phyloP scores from a whole-genome alignment of 2,797 vertebrate genomes.

The Perodicticus potto region DNA sequence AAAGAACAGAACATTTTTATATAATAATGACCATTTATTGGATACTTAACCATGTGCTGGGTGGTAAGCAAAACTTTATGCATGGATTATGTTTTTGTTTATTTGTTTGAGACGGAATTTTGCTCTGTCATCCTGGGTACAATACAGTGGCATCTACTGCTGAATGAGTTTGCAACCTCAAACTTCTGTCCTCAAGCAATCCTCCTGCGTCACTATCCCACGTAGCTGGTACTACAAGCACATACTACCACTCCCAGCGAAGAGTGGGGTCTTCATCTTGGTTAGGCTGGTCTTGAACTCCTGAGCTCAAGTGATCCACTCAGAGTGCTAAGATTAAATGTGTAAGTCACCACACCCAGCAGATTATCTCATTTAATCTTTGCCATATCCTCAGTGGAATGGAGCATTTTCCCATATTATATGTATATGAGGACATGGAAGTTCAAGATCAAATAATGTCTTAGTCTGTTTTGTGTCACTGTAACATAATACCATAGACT shows the following conservation, averaged over 20 bases:
- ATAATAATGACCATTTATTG: background rate
- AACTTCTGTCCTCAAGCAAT: background rate
- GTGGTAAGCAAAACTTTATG: background rate
- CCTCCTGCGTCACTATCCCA: background rate
- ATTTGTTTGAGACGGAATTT: background rate
- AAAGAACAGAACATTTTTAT: slow-evolving; percentile 11
- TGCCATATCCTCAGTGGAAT: background rate
- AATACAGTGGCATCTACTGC: background rate
- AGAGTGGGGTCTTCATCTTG: background rate
- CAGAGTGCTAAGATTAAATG: background rate
- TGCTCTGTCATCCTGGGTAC: background rate
- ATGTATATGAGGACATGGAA: background rate
- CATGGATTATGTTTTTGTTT: background rate
- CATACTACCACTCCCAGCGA: background rate
- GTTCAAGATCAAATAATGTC: background rate
- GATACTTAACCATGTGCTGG: background rate
- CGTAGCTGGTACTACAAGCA: background rate
- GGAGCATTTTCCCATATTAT: background rate
- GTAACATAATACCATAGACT: background rate
- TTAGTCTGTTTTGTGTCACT: background rate
- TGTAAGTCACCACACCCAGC: background rate
- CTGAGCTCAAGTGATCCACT: background rate
- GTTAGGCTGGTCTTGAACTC: background rate
- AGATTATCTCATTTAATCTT: background rate
- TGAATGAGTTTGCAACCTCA: background rate